These are phyloP conservation scores for Amblyopsis rosae DNA, from an alignment of 2,113 vertebrate genomes.

Conservation along the genomic window DNA sequence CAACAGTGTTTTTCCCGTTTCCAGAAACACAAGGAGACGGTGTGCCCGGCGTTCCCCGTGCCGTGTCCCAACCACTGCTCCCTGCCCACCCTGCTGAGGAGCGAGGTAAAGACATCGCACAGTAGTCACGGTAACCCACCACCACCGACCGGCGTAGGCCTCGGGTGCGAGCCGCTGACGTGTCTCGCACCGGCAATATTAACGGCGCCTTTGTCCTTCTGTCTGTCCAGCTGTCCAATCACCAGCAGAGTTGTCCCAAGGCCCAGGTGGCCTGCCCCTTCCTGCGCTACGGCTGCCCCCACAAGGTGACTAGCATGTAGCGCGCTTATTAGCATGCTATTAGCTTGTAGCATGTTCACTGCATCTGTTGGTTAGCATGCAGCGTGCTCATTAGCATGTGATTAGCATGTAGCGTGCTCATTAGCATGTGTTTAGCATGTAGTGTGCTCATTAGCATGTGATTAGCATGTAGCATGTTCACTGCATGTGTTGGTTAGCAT, in stretches of 20 bases:
- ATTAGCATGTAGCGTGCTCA: too few species aligned
- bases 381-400: too few species aligned
- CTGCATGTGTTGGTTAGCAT: too few species aligned
- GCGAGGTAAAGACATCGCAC: constrained; percentile 82
- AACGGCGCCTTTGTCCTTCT: neutral
- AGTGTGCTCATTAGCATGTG: too few species aligned
- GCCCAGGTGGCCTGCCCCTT: constrained; percentile 95
- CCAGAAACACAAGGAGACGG: constrained; percentile 95
- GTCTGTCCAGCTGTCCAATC: constrained; percentile 70
- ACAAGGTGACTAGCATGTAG: constrained; percentile 81
- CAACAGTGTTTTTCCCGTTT: constrained; percentile 5
- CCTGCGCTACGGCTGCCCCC: constrained; percentile 92
- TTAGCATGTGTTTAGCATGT: too few species aligned
- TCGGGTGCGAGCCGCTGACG: too few species aligned
- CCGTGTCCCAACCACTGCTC: constrained; percentile 95
- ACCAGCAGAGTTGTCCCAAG: constrained; percentile 92
- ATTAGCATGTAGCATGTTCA: too few species aligned
- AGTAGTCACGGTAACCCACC: neutral
- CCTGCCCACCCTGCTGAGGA: constrained; percentile 86
- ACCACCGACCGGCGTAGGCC: neutral
- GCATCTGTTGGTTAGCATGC: too few species aligned
- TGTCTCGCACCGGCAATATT: too few species aligned
- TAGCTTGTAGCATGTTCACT: too few species aligned
- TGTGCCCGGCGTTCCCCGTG: constrained; percentile 92
- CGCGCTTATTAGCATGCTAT: too few species aligned